phyloP scores from a whole-genome alignment of 2,113 vertebrate genomes.

The Pedetes capensis region DNA sequence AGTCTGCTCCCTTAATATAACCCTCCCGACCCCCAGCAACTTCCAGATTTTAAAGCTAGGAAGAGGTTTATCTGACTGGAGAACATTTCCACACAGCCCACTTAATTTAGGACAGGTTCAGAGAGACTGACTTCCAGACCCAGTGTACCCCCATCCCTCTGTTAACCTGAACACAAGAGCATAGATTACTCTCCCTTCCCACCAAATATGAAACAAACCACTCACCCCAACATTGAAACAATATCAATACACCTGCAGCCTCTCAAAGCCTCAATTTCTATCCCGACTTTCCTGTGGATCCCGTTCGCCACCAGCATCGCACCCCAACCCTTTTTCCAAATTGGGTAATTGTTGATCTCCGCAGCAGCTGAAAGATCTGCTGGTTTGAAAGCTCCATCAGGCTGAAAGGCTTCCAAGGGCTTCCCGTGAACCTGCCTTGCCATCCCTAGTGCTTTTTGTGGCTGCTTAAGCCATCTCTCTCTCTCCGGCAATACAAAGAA shows the following conservation, averaged over 20 bases:
- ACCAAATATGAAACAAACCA: conserved; percentile 24
- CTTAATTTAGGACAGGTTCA: conserved; percentile 26
- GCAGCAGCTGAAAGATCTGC: conserved; percentile 49
- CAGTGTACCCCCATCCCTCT: not conserved
- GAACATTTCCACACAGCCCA: not conserved
- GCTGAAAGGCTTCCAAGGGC: conserved; percentile 59
- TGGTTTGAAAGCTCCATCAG: conserved; percentile 62
- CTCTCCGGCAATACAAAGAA: conserved; percentile 61
- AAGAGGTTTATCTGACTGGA: not conserved
- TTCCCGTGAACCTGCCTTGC: conserved; percentile 66
- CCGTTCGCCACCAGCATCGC: not conserved
- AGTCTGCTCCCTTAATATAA: not conserved
- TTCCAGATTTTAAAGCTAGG: conserved; percentile 19
- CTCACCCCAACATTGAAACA: conserved; percentile 66
- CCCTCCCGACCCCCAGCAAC: not conserved
- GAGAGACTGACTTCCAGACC: conserved; percentile 5
- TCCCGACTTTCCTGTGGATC: conserved; percentile 48
- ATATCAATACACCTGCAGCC: not conserved
- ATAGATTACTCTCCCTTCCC: not conserved
- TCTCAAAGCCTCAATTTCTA: conserved; percentile 53
- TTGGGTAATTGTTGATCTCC: conserved; percentile 48
- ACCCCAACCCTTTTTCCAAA: conserved; percentile 53
- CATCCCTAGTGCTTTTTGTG: conserved; percentile 43
- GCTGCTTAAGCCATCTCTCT: conserved; percentile 48
- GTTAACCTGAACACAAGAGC: not conserved